These are phyloP conservation scores for Ichneumoninae sp. DNA, from an alignment of 2,888 invertebrate species.

Conservation along the genomic window DNA sequence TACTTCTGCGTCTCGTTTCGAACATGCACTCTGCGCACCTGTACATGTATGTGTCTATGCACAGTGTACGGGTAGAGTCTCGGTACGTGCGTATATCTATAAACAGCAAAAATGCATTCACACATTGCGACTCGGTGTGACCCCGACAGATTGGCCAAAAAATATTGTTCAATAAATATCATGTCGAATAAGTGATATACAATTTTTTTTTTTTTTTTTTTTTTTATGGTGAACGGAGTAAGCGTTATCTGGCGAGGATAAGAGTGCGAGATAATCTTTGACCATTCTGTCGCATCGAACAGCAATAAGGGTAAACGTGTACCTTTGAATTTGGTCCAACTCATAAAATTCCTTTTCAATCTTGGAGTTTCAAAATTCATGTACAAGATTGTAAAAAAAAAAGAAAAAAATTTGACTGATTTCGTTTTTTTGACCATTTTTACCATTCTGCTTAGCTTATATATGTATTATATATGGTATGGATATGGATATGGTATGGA, in stretches of 20 bases:
- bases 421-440: background rate
- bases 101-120: slow-evolving; percentile 29
- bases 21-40: slow-evolving; percentile 29
- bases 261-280: background rate
- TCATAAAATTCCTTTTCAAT: too few relatives aligned
- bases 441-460: too few relatives aligned
- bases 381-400: background rate
- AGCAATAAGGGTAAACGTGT: too few relatives aligned
- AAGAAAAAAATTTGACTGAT: background rate
- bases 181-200: background rate
- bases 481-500: too few relatives aligned
- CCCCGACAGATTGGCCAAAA: slow-evolving; percentile 56
- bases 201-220: background rate
- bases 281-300: background rate
- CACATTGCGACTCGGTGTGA: slow-evolving; percentile 29
- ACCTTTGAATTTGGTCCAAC: too few relatives aligned
- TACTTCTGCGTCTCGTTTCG: slow-evolving; percentile 72
- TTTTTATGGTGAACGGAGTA: background rate
- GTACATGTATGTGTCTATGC: background rate
- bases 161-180: slow-evolving; percentile 56
- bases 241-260: background rate
- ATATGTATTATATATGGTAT: too few relatives aligned
- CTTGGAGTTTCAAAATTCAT: background rate
- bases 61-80: slow-evolving; percentile 25
- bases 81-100: slow-evolving; percentile 15